Evolutionary conservation across 2,113 vertebrate species (phyloP), one percentile per base, ranked within the genome.

Genomic region (Zootoca vivipara): DNA sequence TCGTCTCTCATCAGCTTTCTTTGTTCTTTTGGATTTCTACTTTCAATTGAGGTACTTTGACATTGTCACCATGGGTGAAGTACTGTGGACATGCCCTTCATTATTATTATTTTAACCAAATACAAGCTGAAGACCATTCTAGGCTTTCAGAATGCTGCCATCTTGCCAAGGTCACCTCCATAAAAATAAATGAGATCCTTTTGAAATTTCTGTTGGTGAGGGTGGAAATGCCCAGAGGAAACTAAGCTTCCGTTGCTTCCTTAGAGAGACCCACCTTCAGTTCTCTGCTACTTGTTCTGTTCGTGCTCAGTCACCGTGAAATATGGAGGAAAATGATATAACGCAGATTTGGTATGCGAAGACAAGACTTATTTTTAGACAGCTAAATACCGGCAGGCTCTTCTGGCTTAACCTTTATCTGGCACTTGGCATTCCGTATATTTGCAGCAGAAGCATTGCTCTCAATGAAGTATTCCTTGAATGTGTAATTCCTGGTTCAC

Each of bases 321-420:
- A 87, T 78, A 81, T 82, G 84, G 83, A 93, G 86, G 92, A 91
- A 81, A 86, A 85, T 75, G 78, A 6, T 92, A 26, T 93, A 90
- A 94, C 93, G 90, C 83, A 40, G 46, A 73, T 84, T 22, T 85
- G 92, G 89, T 91, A 95, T 94, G 89, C 90, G 79, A 88, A 90
- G 35, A 88, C 87, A 20, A 4, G 89, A 86, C 78, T 88, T 96
- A 96, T 95, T 95, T 96, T 95, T 95, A 94, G 94, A 46, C 8
- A 46, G n/a, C 78, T 90, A 86, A 95, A 93, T 85, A 62, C 80
- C 91, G 78, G 83, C 94, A 94, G 91, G 88, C 91, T 78, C 87
- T 94, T 93, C 38, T 90, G 93, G 86, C 88, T 94, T 95, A 95
- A 95, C 93, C 93, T 94, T 95, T 95, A 87, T 95, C 89, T 93